Base-by-base conservation (phyloP, 2,888 invertebrate genomes). In the Zhengitettix transpicula region DNA sequence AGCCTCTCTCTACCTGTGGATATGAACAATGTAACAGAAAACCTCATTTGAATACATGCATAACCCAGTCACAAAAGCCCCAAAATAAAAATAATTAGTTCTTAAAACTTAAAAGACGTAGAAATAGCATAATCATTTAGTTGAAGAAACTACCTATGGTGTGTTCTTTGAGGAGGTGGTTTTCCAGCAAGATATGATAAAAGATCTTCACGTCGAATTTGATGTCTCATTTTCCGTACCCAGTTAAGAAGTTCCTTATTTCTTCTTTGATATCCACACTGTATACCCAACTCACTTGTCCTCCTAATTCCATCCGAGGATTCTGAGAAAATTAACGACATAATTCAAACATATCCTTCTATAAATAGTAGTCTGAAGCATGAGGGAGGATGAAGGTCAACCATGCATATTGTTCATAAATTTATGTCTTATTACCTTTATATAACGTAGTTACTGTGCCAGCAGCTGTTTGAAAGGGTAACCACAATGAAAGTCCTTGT, bases 401-500 rank as follows among this genome's bases (percentile, higher is more conserved):
- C 28, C 28, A 28, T 28, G 28, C 28, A 28, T 28, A 28, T 28
- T 28, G 28, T 5, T 28, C 28, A 28, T 28, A 28, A 28, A 28
- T 28, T n/a, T n/a, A n/a, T 28, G 28, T 28, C 28, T 28, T 28
- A 14, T 47, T 72, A 85, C 87, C 87, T 84, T 85, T 87, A 72
- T 87, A 87, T 65, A 87, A 75, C 60, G 83, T 79, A 64, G 87
- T 87, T 65, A 87, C 84, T 65, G 85, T 84, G 61, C 85, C 84
- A 67, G 87, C 87, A 67, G 87, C 87, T 67, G 84, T 85, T 74
- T 87, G 87, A 74, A 87, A 87, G 67, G 87, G 85, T 70, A 85
- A 72, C 87, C 87, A 87, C 62, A 84, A 72, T 57, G 75, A 73
- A 63, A 82, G 78, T 63, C 81, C 81, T 65, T 83, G 81, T 67